Base-by-base conservation (phyloP, 2,888 invertebrate species). In the Drosophila nigricruria region DNA sequence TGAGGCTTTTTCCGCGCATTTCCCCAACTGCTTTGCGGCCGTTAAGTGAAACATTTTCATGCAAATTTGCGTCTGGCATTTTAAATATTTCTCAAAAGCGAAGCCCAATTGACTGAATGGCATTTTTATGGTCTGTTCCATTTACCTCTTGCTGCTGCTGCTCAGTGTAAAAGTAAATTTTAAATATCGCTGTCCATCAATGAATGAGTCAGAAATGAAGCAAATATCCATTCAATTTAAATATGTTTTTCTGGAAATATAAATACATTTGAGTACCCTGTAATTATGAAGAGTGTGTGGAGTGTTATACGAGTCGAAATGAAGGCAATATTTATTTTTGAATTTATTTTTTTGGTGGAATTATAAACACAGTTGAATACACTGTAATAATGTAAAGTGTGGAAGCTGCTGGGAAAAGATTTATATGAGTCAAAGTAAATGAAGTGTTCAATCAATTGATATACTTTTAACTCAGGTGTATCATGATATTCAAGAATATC, bases 41-140 rank as follows among this genome's bases (percentile, higher is more conserved):
- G 78, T 76, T 82, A 82, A 87, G 88, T 84, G 82, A 84, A 84
- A 52, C 34, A 84, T 76, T 72, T 75, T 63, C 80, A 71, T 73
- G 60, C 40, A 81, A 83, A 79, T 73, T 49, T 49, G 30, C 27
- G 78, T 27, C 60, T 58, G 79, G 85, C 65, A 87, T 87, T 82
- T 85, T 52, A 85, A 88, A 77, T 77, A 87, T 88, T 74, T 76
- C 73, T 72, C 81, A 87, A 86, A 82, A 73, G 81, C 52, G 52
- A 20, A 47, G 54, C 38, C 60, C 70, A 80, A 81, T 78, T 81
- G 81, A 81, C 57, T 81, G 75, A 68, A 70, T 62, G 52, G 79
- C 67, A 78, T 76, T 70, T 78, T 78, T 65, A 77, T 68, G 74
- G 66, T 67, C 63, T 38, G 38, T 18, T 62, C 52, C 45, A 61